Conservation (phyloP, 2,797 vertebrate species). For the Emys orbicularis region DNA sequence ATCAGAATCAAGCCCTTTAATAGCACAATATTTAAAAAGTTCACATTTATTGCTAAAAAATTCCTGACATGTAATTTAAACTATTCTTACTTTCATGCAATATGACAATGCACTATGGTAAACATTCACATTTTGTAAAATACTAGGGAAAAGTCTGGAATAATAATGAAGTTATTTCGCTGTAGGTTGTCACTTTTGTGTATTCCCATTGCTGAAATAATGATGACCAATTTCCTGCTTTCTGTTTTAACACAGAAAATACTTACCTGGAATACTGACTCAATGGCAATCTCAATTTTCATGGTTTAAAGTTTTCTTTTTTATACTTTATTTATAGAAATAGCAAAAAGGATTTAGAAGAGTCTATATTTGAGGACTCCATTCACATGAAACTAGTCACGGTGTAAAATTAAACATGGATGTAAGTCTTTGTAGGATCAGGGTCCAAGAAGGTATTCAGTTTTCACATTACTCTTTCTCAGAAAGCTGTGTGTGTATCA, state of each 20-base stretch:
- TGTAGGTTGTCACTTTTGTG: background rate
- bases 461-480: background rate
- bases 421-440: background rate
- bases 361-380: background rate
- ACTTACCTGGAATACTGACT: conserved; percentile 61
- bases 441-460: background rate
- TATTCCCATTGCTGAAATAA: background rate
- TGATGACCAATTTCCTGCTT: conserved; percentile 48
- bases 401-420: background rate
- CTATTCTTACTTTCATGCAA: background rate
- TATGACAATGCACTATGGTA: background rate
- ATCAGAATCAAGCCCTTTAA: background rate
- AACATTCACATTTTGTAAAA: background rate
- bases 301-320: background rate
- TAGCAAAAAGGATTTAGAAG: conserved; percentile 22
- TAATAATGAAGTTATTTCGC: background rate
- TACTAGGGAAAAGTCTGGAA: background rate
- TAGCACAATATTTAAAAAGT: background rate
- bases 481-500: background rate
- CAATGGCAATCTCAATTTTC: conserved; percentile 55
- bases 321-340: conserved; percentile 38
- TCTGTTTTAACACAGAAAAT: conserved; percentile 62
- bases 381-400: background rate
- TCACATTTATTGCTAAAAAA: conserved; percentile 1
- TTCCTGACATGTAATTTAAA: background rate